Conservation (phyloP, 2,888 invertebrate species). For the Leucophenga maculata region DNA sequence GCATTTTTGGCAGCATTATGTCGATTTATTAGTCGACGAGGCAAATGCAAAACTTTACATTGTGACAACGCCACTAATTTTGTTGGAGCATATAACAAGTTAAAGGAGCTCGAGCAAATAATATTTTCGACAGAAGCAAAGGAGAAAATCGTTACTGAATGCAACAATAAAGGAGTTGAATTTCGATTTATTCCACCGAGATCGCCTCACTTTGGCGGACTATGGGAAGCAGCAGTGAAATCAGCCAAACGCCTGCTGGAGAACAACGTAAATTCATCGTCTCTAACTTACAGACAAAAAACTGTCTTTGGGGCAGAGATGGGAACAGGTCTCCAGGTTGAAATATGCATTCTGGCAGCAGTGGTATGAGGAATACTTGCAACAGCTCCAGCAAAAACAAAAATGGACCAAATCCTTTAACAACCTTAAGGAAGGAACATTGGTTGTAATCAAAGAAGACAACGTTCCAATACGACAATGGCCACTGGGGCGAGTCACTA, state of each 20-base stretch:
- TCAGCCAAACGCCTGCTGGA: slow-evolving; percentile 44
- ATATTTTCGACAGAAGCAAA: background rate
- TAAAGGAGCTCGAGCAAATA: background rate
- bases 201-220: background rate
- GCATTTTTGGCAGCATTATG: too few relatives aligned
- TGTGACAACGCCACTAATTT: slow-evolving; percentile 12
- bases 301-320: background rate
- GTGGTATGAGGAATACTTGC: background rate
- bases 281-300: slow-evolving; percentile 38
- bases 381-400: background rate
- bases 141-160: background rate
- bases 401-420: background rate
- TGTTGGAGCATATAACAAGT: too few relatives aligned
- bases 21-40: slow-evolving; percentile 21
- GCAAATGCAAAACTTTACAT: slow-evolving; percentile 14
- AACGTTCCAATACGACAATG: background rate
- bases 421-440: background rate
- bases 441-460: background rate
- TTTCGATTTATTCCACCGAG: background rate
- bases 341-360: background rate
- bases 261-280: slow-evolving; percentile 42
- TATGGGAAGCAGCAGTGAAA: slow-evolving; percentile 35
- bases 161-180: background rate
- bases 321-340: background rate
- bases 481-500: background rate